Evolutionary conservation across 2,888 invertebrate genomes (phyloP).

Genomic region (Heliconius ethilla): DNA sequence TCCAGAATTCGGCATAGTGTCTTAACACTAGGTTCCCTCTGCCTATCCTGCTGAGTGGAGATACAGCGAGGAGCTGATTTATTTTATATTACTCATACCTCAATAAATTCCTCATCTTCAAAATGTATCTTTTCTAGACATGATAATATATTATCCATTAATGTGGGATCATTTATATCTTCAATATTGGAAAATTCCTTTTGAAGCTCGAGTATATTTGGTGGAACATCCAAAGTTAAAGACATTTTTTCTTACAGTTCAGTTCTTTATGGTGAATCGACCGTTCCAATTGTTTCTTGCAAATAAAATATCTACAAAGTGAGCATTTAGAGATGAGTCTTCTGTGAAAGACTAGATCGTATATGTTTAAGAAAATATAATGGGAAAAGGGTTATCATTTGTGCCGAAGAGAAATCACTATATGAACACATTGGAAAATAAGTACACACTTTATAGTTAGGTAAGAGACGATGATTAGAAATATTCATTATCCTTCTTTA

Average conservation of each 20-base stretch:
- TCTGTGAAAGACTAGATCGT: too few species aligned
- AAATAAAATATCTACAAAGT: too few species aligned
- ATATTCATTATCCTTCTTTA: neutral
- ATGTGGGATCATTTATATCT: conserved; percentile 60
- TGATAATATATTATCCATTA: conserved; percentile 59
- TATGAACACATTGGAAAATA: neutral
- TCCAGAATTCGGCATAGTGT: too few species aligned
- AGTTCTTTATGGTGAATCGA: too few species aligned
- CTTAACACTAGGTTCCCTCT: too few species aligned
- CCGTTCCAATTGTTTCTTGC: too few species aligned
- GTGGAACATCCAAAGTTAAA: neutral
- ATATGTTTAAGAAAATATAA: neutral
- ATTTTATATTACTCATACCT: conserved; percentile 51
- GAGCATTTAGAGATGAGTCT: too few species aligned
- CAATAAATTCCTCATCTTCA: conserved; percentile 63
- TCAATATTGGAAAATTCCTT: conserved; percentile 49
- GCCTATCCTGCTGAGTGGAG: too few species aligned
- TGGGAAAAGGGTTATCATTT: neutral
- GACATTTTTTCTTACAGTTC: conserved; percentile 7
- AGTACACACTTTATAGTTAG: too few species aligned
- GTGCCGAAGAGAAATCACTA: neutral
- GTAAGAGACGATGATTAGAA: too few species aligned
- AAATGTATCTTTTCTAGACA: conserved; percentile 55
- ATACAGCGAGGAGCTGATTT: too few species aligned
- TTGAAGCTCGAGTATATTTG: conserved; percentile 29